These are phyloP conservation scores for Oxyscelio sp. DNA, from an alignment of 2,888 invertebrate genomes.

Conservation along the genomic window DNA sequence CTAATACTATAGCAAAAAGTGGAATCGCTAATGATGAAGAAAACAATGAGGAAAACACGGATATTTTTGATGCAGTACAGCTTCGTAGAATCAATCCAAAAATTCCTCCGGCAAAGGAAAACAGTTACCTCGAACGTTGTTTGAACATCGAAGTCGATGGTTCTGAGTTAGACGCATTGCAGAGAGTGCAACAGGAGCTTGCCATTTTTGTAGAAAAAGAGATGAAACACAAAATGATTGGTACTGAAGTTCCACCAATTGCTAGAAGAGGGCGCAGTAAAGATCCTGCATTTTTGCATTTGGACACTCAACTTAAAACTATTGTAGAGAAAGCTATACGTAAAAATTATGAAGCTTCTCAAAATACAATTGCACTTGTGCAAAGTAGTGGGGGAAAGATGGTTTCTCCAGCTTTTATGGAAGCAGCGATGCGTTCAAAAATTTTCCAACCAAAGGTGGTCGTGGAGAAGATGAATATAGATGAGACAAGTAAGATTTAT, in stretches of 20 bases:
- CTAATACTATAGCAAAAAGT: conserved; percentile 39
- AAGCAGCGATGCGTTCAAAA: conserved; percentile 80
- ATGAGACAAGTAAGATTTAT: conserved; percentile 73
- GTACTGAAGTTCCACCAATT: conserved; percentile 8
- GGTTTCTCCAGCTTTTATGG: conserved; percentile 80
- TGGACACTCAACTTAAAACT: conserved; percentile 83
- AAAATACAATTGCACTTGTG: conserved; percentile 18
- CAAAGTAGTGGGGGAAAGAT: conserved; percentile 57
- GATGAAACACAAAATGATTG: conserved; percentile 75
- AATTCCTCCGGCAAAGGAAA: conserved; percentile 42
- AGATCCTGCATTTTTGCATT: conserved; percentile 75
- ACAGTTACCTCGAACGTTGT: conserved; percentile 81
- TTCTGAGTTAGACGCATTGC: conserved; percentile 82
- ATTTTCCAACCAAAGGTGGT: conserved; percentile 85
- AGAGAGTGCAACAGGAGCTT: conserved; percentile 83
- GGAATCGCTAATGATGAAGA: conserved; percentile 59
- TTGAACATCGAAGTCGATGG: conserved; percentile 85
- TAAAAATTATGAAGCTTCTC: conserved; percentile 82
- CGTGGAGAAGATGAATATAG: conserved; percentile 79
- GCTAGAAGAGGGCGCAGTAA: conserved; percentile 58
- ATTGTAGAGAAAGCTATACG: conserved; percentile 85
- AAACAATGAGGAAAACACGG: conserved; percentile 81
- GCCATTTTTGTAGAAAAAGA: conserved; percentile 84
- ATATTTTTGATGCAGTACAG: conserved; percentile 86
- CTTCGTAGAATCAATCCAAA: conserved; percentile 82